Conservation (phyloP, 2,888 invertebrate genomes). For the Plusia festucae region DNA sequence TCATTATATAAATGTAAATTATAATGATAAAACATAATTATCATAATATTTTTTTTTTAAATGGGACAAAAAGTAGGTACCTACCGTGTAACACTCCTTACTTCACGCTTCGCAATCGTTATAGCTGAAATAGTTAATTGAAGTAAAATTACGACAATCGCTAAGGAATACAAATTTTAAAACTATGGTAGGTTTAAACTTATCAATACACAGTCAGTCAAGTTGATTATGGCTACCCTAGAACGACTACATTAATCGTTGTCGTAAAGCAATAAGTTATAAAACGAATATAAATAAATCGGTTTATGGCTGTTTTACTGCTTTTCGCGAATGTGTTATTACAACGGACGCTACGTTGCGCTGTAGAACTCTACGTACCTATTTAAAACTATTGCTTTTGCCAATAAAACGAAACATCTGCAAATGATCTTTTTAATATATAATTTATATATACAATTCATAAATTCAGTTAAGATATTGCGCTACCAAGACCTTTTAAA, state of each 20-base stretch:
- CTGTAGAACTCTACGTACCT: conserved; percentile 35
- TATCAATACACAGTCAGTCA: conserved; percentile 63
- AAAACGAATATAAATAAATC: conserved; percentile 82
- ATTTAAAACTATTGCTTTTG: conserved; percentile 36
- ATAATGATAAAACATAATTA: no score
- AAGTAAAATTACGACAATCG: not conserved
- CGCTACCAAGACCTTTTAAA: no score
- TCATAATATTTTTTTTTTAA: no score
- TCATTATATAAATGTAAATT: no score
- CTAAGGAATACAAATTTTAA: conserved; percentile 44
- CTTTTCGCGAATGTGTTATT: conserved; percentile 79
- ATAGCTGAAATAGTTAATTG: not conserved
- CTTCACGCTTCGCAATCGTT: no score
- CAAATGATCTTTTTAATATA: not conserved
- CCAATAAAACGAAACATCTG: not conserved
- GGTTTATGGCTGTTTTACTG: conserved; percentile 79
- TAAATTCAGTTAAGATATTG: not conserved
- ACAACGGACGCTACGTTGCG: conserved; percentile 67
- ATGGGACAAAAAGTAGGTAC: no score
- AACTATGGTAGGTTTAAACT: conserved; percentile 63
- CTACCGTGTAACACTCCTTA: no score
- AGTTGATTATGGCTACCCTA: conserved; percentile 69
- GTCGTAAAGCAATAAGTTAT: conserved; percentile 82
- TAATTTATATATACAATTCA: not conserved
- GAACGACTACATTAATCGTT: conserved; percentile 76